A percentile compares a stretch with the other conserved stretches of the same genome.
Evolutionary conservation across 2,888 invertebrate genomes (phyloP).

Genomic region (Norana najaformis): DNA sequence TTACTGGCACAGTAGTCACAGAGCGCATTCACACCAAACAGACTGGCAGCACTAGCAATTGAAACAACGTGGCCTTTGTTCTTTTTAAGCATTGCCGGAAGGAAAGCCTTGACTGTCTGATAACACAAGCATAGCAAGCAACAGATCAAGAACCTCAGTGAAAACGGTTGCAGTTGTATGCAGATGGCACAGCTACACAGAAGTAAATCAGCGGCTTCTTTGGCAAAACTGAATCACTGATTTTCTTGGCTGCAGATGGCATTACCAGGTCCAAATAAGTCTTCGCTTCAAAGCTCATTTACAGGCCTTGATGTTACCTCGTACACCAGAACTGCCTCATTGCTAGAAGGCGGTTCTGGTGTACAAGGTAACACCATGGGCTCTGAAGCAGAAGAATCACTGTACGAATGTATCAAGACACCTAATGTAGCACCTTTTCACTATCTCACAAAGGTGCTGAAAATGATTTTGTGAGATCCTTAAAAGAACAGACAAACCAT

Average conservation of each 20-base stretch:
- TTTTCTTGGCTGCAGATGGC: neutral
- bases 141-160: neutral
- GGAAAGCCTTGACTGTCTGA: slow-evolving; percentile 88
- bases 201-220: neutral
- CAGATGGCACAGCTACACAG: neutral
- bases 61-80: slow-evolving; percentile 91
- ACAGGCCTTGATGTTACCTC: neutral
- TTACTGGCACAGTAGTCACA: slow-evolving; percentile 91
- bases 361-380: too few relatives aligned
- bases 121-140: neutral
- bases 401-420: neutral
- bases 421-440: neutral
- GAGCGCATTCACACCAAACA: slow-evolving; percentile 69
- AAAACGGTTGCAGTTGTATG: neutral
- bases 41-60: slow-evolving; percentile 85
- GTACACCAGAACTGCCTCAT: neutral
- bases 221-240: neutral
- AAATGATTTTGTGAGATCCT: neutral
- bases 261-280: neutral
- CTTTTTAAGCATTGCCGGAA: slow-evolving; percentile 83
- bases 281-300: neutral
- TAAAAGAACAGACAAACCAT: neutral
- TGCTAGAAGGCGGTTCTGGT: too few relatives aligned
- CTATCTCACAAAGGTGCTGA: neutral
- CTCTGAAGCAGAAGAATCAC: too few relatives aligned